These are phyloP conservation scores for Ophiodon elongatus DNA, from an alignment of 2,113 vertebrate genomes.

Conservation along the genomic window DNA sequence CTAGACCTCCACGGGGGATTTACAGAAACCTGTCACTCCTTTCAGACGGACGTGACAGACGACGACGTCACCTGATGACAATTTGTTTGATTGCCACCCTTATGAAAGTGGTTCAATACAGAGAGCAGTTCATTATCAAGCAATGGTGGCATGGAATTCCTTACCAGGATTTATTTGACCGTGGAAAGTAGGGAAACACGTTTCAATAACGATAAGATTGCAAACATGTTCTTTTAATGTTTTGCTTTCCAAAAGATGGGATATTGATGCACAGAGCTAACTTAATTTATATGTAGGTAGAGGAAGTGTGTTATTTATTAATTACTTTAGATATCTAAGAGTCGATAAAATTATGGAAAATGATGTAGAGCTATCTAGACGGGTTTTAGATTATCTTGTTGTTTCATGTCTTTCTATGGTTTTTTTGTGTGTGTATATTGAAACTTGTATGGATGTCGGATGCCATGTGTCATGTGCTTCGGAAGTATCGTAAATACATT, in stretches of 20 bases:
- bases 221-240: background rate
- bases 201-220: background rate
- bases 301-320: background rate
- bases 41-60: background rate
- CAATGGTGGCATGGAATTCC: background rate
- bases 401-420: background rate
- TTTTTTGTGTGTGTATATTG: background rate
- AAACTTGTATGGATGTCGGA: background rate
- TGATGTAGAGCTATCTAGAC: background rate
- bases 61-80: background rate
- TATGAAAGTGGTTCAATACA: background rate
- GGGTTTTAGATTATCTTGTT: background rate
- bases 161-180: background rate
- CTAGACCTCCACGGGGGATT: background rate
- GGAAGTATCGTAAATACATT: background rate
- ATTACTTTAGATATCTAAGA: background rate
- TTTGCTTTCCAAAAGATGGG: background rate
- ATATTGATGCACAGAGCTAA: background rate
- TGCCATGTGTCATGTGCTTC: background rate
- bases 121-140: background rate
- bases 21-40: background rate
- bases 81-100: too few species aligned
- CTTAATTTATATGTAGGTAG: background rate
- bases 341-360: background rate
- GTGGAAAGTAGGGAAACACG: too few species aligned